Conservation (phyloP, 2,797 vertebrate species). For the Neoniphon sammara region DNA sequence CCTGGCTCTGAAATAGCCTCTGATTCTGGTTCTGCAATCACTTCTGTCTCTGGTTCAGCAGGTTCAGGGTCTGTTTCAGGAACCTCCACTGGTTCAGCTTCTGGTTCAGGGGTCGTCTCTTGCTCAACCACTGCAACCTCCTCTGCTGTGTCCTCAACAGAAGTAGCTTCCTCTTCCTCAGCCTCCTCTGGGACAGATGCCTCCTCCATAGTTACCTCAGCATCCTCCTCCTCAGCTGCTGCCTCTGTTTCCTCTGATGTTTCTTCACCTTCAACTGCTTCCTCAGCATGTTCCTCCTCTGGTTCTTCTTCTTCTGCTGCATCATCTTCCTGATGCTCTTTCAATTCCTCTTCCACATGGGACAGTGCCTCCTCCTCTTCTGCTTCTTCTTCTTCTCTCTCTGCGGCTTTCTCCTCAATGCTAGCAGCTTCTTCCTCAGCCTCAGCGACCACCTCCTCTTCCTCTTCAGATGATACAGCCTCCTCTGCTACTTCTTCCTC, state of each 20-base stretch:
- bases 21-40: conserved; percentile 8
- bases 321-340: conserved; percentile 25
- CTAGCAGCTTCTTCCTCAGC: conserved; percentile 23
- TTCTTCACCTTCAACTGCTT: conserved; percentile 12
- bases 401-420: conserved; percentile 17
- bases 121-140: not conserved
- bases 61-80: conserved; percentile 14
- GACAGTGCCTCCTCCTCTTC: conserved; percentile 31
- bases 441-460: conserved; percentile 19
- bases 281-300: conserved; percentile 13
- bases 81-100: conserved; percentile 5
- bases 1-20: not conserved
- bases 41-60: conserved; percentile 2
- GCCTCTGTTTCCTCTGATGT: not conserved
- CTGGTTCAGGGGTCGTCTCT: not conserved
- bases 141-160: conserved; percentile 12
- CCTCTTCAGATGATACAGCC: conserved; percentile 27
- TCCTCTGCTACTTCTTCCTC: conserved; percentile 39
- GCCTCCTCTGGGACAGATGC: conserved; percentile 33
- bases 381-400: conserved; percentile 3
- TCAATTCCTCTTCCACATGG: conserved; percentile 37
- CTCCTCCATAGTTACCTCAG: not conserved
- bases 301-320: conserved; percentile 8
- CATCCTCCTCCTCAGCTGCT: not conserved
- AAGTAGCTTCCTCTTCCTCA: conserved; percentile 26